Evolutionary conservation across 2,888 invertebrate genomes (phyloP).

Genomic region (Colletes collaris): DNA sequence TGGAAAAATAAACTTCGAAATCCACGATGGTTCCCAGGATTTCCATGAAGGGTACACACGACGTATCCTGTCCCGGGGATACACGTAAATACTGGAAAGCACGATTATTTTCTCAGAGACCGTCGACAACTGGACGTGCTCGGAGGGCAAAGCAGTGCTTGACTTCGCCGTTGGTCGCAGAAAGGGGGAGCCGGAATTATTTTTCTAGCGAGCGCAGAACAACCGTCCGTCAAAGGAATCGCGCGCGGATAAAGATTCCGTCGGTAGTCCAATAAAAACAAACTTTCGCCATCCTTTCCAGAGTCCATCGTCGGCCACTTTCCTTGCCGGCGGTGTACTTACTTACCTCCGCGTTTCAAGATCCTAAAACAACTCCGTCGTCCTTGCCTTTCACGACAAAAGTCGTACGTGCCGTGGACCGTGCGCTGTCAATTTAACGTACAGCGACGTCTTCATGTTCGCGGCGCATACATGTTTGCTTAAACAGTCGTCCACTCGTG

Average conservation of each 20-base stretch:
- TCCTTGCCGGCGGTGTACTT: conserved; percentile 50
- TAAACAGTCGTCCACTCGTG: not conserved
- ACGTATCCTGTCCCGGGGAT: conserved; percentile 52
- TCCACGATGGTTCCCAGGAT: conserved; percentile 57
- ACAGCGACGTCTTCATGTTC: conserved; percentile 23
- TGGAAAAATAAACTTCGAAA: conserved; percentile 64
- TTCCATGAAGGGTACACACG: conserved; percentile 63
- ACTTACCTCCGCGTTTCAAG: conserved; percentile 57
- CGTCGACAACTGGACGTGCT: conserved; percentile 68
- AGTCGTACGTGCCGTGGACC: conserved; percentile 16
- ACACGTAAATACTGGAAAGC: conserved; percentile 74
- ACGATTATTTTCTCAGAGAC: conserved; percentile 73
- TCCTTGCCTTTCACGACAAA: conserved; percentile 29
- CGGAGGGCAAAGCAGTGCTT: conserved; percentile 59
- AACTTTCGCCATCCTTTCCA: conserved; percentile 61
- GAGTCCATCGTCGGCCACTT: conserved; percentile 52
- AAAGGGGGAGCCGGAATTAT: conserved; percentile 64
- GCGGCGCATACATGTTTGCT: not conserved
- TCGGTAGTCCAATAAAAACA: conserved; percentile 73
- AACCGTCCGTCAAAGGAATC: conserved; percentile 69
- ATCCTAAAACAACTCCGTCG: conserved; percentile 75
- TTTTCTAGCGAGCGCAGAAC: conserved; percentile 60
- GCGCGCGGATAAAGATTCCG: conserved; percentile 59
- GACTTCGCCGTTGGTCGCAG: conserved; percentile 48
- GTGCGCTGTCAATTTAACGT: conserved; percentile 25